phyloP scores from a whole-genome alignment of 2,888 invertebrate species.

The Torymus auratus region DNA sequence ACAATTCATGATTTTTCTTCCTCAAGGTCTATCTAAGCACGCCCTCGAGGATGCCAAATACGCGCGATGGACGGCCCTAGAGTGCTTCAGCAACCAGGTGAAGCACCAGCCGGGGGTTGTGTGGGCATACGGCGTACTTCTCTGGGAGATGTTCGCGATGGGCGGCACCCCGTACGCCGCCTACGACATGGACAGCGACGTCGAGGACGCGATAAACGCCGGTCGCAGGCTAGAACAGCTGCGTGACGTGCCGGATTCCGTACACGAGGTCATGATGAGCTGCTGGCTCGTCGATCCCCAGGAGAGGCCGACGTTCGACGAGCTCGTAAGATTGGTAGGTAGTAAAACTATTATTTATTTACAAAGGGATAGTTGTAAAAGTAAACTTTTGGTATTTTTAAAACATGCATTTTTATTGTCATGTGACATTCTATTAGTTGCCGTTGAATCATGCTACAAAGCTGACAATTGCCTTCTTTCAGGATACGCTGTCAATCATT shows the following conservation, averaged over 20 bases:
- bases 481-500: constrained; percentile 74
- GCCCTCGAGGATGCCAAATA: constrained; percentile 84
- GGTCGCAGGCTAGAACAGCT: constrained; percentile 87
- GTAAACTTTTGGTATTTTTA: not conserved
- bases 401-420: no score
- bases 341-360: not conserved
- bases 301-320: constrained; percentile 86
- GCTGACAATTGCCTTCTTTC: constrained; percentile 53
- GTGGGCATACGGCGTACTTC: constrained; percentile 89
- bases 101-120: constrained; percentile 87
- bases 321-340: constrained; percentile 78
- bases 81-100: constrained; percentile 83
- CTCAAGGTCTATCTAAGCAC: constrained; percentile 81
- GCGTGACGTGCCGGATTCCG: constrained; percentile 85
- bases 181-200: constrained; percentile 81
- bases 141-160: constrained; percentile 90
- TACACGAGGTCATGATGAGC: constrained; percentile 89
- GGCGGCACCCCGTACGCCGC: constrained; percentile 88
- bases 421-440: no score
- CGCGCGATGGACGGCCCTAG: constrained; percentile 88
- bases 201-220: constrained; percentile 79
- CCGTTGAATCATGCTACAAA: no score
- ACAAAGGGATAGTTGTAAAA: not conserved
- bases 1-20: not conserved
- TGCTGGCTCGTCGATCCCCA: constrained; percentile 91